Conservation (phyloP, 2,113 vertebrate species). For the Megalops atlanticus region DNA sequence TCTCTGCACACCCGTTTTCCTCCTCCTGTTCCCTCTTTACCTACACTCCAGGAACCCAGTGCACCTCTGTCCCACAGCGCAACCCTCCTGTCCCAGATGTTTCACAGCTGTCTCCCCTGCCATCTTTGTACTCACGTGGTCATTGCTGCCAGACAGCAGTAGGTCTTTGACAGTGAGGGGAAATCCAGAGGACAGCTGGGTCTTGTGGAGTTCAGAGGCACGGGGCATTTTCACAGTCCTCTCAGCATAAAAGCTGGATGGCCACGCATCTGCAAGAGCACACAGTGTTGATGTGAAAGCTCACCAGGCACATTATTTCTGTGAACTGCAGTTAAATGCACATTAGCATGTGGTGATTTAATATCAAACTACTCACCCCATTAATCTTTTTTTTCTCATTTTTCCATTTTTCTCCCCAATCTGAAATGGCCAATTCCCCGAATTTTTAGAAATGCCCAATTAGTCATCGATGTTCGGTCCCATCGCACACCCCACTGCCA, state of each 20-base stretch:
- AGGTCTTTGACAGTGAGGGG: constrained; percentile 87
- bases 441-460: no score
- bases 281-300: background rate
- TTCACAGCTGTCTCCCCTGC: background rate
- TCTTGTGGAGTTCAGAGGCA: constrained; percentile 38
- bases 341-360: background rate
- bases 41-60: no score
- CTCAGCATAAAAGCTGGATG: constrained; percentile 50
- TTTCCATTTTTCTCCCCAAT: no score
- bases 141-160: constrained; percentile 79
- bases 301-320: background rate
- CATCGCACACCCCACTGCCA: no score
- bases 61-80: no score
- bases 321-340: no score
- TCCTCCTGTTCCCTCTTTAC: no score
- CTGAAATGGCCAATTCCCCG: no score
- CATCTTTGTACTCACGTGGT: constrained; percentile 70
- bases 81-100: no score
- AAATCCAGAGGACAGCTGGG: constrained; percentile 45
- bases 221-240: constrained; percentile 43
- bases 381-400: no score
- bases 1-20: background rate
- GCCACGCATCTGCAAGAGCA: constrained; percentile 76
- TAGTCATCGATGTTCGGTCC: no score
- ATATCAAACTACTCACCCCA: no score